Base-by-base conservation (phyloP, 2,888 invertebrate genomes). In the Scaptomyza cyrtandrae region DNA sequence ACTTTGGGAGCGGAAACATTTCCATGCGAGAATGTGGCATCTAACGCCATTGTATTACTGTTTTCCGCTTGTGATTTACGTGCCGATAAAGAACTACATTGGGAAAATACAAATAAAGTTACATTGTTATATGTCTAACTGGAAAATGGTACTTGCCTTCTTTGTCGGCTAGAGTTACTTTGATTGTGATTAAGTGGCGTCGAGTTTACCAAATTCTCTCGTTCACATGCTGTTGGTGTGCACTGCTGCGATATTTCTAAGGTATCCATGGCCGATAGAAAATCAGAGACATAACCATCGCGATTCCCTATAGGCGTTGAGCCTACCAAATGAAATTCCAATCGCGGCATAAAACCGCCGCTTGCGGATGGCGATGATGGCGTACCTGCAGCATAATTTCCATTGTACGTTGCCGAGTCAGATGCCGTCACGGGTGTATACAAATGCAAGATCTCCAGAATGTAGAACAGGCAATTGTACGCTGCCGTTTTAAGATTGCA, bases 131-230 rank as follows among this genome's bases (percentile, higher is more conserved):
- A n/a, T 16, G 11, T 9, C 2, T 31, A 6, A 29, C 69, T 77
- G 69, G 79, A 58, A 59, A 77, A 53, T 86, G 13, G 24, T 52
- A 86, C 54, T 76, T 54, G 63, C 82, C 58, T 71, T 45, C 61
- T 70, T 76, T 91, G 91, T 44, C 90, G 88, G n/a, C 89, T 85
- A 19, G 83, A 86, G 41, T 89, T 86, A 44, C 89, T 78, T n/a
- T 87, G 84, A 67, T 89, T 83, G 37, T 90, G 89, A 78, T 90
- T 91, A 0, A 92, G 68, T 0, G 92, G 92, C 6, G 92, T 92
- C 3, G 92, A 92, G 60, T 91, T 92, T 4, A 89, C 83, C 45
- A 91, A 80, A 62, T 84, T 86, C n/a, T 72, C 67, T 16, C 78
- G 64, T n/a, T 71, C 63, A 41, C 77, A 65, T 27, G 79, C 71